phyloP scores from a whole-genome alignment of 2,797 vertebrate species.

The Hydrolagus colliei region DNA sequence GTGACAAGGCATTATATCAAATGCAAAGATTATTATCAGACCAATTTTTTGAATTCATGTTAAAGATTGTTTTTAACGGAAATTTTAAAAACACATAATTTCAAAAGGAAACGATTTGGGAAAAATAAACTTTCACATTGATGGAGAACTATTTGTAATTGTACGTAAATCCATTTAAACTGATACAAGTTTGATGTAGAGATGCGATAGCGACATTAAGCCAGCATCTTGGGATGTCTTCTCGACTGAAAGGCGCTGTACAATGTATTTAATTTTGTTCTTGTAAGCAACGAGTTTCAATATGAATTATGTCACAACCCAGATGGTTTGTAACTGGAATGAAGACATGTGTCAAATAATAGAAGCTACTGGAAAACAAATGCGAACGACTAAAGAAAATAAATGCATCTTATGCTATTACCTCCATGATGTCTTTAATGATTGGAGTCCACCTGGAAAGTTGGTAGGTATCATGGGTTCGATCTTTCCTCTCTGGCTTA shows the following conservation, averaged over 20 bases:
- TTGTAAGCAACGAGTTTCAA: neutral
- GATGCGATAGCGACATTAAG: too few species aligned
- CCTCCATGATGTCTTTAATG: slow-evolving; percentile 95
- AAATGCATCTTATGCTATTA: slow-evolving; percentile 43
- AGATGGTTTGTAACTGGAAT: neutral
- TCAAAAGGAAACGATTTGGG: neutral
- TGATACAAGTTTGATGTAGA: too few species aligned
- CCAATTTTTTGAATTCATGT: too few species aligned
- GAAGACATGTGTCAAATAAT: neutral
- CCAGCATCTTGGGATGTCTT: too few species aligned
- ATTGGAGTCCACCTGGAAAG: slow-evolving; percentile 91
- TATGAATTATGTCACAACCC: neutral
- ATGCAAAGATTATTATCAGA: too few species aligned
- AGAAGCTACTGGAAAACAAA: neutral
- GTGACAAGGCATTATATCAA: too few species aligned
- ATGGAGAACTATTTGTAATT: neutral
- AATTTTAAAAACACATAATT: neutral
- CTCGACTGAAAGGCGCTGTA: too few species aligned
- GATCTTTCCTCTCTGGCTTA: slow-evolving; percentile 71
- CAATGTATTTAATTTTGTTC: too few species aligned
- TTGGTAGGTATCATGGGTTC: slow-evolving; percentile 74
- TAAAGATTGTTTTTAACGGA: neutral
- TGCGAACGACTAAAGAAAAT: neutral
- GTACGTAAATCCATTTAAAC: neutral
- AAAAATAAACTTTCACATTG: neutral